Conservation (phyloP, 2,888 invertebrate genomes). For the Chrysomela aeneicollis region DNA sequence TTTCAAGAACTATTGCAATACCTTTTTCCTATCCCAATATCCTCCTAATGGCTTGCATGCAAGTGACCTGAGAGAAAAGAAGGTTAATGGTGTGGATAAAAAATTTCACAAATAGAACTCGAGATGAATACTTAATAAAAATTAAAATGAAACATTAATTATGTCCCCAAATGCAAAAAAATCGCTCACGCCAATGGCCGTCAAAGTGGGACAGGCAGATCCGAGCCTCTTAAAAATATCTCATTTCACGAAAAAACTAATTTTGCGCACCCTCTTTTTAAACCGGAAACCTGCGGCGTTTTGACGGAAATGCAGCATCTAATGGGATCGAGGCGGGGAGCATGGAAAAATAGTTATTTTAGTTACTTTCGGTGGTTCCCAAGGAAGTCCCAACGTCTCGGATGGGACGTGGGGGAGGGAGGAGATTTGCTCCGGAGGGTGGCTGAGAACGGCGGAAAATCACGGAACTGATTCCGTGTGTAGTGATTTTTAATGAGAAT, state of each 20-base stretch:
- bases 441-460: constrained; percentile 25
- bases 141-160: too few species aligned
- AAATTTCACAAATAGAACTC: too few species aligned
- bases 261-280: constrained; percentile 56
- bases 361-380: constrained; percentile 43
- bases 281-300: constrained; percentile 54
- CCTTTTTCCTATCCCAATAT: too few species aligned
- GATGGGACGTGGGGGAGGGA: constrained; percentile 17
- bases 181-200: neutral
- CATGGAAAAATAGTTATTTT: constrained; percentile 41
- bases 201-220: constrained; percentile 34
- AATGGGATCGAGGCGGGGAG: constrained; percentile 34
- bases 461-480: constrained; percentile 18
- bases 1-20: too few species aligned
- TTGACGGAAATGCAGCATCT: constrained; percentile 47
- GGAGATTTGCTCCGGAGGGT: constrained; percentile 15
- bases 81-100: too few species aligned
- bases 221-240: constrained; percentile 53
- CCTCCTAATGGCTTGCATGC: too few species aligned
- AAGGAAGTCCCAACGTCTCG: constrained; percentile 38
- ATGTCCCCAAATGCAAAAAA: neutral
- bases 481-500: constrained; percentile 3
- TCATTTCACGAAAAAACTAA: constrained; percentile 55
- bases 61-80: too few species aligned
- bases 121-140: too few species aligned